These are phyloP conservation scores for Vanessa tameamea DNA, from an alignment of 1,140 invertebrate genomes.

Conservation along the genomic window DNA sequence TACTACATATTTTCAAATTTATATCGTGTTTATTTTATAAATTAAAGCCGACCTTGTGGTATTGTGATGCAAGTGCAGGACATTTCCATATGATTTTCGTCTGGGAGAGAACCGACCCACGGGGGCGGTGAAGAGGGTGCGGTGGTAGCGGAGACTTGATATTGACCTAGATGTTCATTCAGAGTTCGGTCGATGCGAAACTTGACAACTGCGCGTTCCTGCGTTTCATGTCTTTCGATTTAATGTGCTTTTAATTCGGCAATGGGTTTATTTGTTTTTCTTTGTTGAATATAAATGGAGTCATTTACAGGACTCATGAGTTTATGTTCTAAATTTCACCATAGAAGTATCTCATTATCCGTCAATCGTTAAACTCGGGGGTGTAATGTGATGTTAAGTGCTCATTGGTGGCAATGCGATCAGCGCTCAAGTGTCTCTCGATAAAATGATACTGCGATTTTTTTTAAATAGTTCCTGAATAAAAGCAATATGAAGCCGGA, in stretches of 20 bases:
- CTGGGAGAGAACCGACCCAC: slow-evolving; percentile 59
- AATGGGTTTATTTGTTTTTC: slow-evolving; percentile 30
- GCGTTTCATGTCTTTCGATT: slow-evolving; percentile 72
- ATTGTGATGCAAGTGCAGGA: slow-evolving; percentile 39
- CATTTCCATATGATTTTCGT: slow-evolving; percentile 64
- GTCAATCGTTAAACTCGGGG: slow-evolving; percentile 21
- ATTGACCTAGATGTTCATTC: slow-evolving; percentile 81
- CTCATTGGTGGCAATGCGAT: slow-evolving; percentile 42
- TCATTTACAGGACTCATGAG: not conserved
- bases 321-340: slow-evolving; percentile 11
- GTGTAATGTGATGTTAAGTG: slow-evolving; percentile 58
- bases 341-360: slow-evolving; percentile 7
- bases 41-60: slow-evolving; percentile 2
- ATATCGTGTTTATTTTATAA: not conserved
- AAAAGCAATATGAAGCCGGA: slow-evolving; percentile 43
- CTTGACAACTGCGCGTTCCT: slow-evolving; percentile 79
- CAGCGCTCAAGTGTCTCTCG: slow-evolving; percentile 41
- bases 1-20: not conserved
- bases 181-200: slow-evolving; percentile 80
- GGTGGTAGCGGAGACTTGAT: slow-evolving; percentile 71
- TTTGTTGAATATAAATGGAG: slow-evolving; percentile 31
- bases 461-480: slow-evolving; percentile 25
- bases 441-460: slow-evolving; percentile 41
- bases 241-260: slow-evolving; percentile 64
- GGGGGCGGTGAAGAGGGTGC: slow-evolving; percentile 51